Base-by-base conservation (phyloP, 2,797 vertebrate genomes). In the Neosalanx taihuensis region DNA sequence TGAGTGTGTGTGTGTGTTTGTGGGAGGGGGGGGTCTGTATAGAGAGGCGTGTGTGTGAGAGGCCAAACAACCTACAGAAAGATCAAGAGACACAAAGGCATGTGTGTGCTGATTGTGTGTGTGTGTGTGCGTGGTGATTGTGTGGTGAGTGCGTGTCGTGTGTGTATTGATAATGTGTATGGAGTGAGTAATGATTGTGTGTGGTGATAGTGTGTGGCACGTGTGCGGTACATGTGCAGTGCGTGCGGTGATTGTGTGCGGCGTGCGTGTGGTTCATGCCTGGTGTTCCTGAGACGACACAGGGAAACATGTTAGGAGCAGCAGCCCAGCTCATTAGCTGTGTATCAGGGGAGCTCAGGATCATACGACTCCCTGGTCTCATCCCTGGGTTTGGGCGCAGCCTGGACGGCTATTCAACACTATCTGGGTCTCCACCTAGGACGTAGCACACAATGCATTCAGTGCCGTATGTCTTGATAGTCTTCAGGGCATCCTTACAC, bases 191-290 rank as follows among this genome's bases (percentile, higher is more conserved):
- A 26, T 26, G 23, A 26, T 26, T 26, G 23, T 26, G 23, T 26
- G 23, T 26, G 23, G 23, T 9, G 26, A 31, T 33, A 7, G 33
- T 10, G 51, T 26, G 23, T 26, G n/a, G 82, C 80, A 78, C 72
- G 73, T 46, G 79, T 61, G 75, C 68, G 37, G 74, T 61, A 30
- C 4, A 4, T 49, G 60, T 76, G 76, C 63, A 18, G 49, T 6
- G 46, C 5, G 35, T 3, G 23, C 18, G 5, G 6, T 4, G 15
- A 51, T 29, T 56, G 49, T 56, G 18, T 6, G 17, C 15, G 56
- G 51, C 5, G 7, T 51, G 60, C 53, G 69, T 61, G 69, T 9
- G 37, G 33, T 60, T 57, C 33, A 12, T 59, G 67, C 20, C 37
- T 53, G 41, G 29, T 26, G 1, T 67, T 67, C 46, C 30, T 67